Evolutionary conservation across 2,888 invertebrate species (phyloP), one percentile per base, ranked within the genome.

Genomic region (Punctoribates punctum): DNA sequence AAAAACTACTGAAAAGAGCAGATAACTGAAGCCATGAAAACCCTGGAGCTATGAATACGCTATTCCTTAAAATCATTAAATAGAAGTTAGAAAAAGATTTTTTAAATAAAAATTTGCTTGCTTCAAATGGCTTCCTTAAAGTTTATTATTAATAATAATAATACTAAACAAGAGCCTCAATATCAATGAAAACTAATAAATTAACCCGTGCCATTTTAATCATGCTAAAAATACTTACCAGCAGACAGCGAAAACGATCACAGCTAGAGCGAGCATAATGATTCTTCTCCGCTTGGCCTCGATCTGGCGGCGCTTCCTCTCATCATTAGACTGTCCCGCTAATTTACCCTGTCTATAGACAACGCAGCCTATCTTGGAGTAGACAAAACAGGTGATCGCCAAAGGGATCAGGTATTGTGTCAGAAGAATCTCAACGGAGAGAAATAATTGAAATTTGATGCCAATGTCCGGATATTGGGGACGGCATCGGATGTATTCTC

Each of bases 361-460:
- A 38, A 75, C 20, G 17, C 25, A 20, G 6, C 51, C 75, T 38
- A 75, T 75, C 20, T 75, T 65, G 20, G 62, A 20, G 27, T 75
- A 75, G 34, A 75, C 65, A 48, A 48, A 15, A 17, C 48, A 48
- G 15, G 75, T 75, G 5, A 75, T 62, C 4, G 65, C 34, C 23
- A 75, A 25, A 20, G 75, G 75, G 29, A 75, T 42, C 11, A 75
- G 4, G 27, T 75, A 75, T 48, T 75, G 75, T 4, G 75, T 75
- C 6, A 75, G 34, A 13, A 75, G 17, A 17, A 75, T 62, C 27
- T 75, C 75, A 9, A 75, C 65, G 3, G 75, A 62, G 13, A 75
- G 20, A 9, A 75, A 46, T 20, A 75, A 38, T 1, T 25, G 65
- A 34, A 65, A 75, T 48, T 65, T 38, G 48, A 75, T 38, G 27